Base-by-base conservation (phyloP, 2,888 invertebrate species). In the Leucophora obtusa region DNA sequence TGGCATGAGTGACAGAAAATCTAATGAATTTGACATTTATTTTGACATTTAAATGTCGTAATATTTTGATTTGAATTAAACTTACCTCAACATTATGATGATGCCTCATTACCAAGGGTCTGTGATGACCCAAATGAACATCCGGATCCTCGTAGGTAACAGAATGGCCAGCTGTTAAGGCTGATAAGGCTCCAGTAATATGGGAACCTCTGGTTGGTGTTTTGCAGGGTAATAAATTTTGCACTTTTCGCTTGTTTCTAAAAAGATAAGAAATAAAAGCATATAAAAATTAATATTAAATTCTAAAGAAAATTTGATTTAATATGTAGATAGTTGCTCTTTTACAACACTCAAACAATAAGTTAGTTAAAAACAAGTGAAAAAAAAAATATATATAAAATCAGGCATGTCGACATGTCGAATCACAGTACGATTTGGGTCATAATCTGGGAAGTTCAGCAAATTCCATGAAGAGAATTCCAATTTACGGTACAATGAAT, bases 211-310 rank as follows among this genome's bases (percentile, higher is more conserved):
- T 88, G 0, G 92, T 94, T 82, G 94, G 93, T 60, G 95, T 94
- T 91, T 96, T 96, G 89, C 96, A 96, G 59, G 96, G 96, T 86
- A 96, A 92, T 82, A 96, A 93, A 87, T 95, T 96, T 89, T 95
- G 95, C 88, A 96, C 95, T 94, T 95, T 95, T 90, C 95, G 93
- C 91, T 96, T 96, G 90, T 96, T 95, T 90, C 96, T 96, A 93
- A 72, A 93, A 92, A 89, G 88, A 65, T 15, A 51, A 63, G n/a
- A 53, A 72, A 7, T 3, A 28, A 28, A 28, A 21, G 35, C 50
- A 43, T 73, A 43, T 21, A 74, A 51, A 68, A 65, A 68, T 59
- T 56, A 75, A 65, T 59, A 56, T 50, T 38, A 58, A 60, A 28
- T 21, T 11, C 18, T 50, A 62, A 54, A 17, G 1, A 51, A 38